Base-by-base conservation (phyloP, 2,797 vertebrate genomes). In the Buceros bicornis region DNA sequence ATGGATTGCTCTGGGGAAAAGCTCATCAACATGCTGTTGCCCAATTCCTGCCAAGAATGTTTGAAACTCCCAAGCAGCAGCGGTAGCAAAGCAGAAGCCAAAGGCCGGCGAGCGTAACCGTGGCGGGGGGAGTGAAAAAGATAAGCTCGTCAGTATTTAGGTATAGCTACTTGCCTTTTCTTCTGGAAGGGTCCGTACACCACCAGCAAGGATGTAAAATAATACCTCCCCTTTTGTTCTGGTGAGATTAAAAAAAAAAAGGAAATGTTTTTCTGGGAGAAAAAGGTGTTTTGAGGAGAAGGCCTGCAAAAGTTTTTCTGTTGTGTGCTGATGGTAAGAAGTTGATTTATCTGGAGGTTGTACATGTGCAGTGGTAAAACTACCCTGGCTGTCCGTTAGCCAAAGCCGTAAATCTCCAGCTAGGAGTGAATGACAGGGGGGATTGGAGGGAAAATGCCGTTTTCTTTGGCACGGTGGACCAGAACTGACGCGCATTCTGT, bases 1-100 rank as follows among this genome's bases (percentile, higher is more conserved):
- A 61, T 89, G 94, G 82, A 72, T 92, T 78, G 89, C 79, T 89
- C 60, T 91, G 79, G 84, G 90, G 82, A 91, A 35, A 65, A 93
- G 87, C 89, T 91, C 87, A 17, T 66, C 81, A 85, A 79, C 33
- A 19, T 92, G 71, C 74, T 74, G 16, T 22, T 96, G 93, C 89
- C 93, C 71, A 10, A 0, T 53, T 89, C 83, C 81, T 96, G 92
- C 92, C 82, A 91, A 94, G 90, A 94, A 82, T 64, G 78, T 87
- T 92, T 60, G 90, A 94, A 88, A 40, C 78, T 87, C 92, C 82
- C 37, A 18, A 78, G 79, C 26, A 91, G 86, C 93, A 93, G 56
- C 77, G 43, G 77, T 57, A 89, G 60, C 86, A 84, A 56, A 79
- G 80, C 81, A 77, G 84, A 89, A 89, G 80, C 60, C 0, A 0